Evolutionary conservation across 1,140 invertebrate species (phyloP), one percentile per base, ranked within the genome.

Genomic region (Drosophila pectinifera): DNA sequence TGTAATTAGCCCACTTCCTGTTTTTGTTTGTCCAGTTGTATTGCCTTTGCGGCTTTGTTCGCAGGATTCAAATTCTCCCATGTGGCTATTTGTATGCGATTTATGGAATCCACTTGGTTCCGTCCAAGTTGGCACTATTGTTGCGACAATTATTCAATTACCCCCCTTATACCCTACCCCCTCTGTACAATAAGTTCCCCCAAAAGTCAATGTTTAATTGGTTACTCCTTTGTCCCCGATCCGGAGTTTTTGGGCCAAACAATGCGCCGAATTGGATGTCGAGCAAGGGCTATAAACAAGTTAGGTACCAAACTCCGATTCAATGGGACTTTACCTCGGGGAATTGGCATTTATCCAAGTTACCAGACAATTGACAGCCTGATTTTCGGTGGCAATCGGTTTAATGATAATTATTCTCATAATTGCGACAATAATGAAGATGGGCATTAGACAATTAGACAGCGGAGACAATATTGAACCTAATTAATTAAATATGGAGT

Each of bases 1-100:
- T 69, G 73, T 77, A 77, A 77, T 77, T 77, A 77, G 73, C 73
- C 59, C 62, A 49, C 42, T 70, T 70, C 51, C 65, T 70, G 68
- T 55, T 62, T 77, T 76, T 75, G 73, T 75, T 75, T 75, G 73
- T 45, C 61, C 49, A 53, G 36, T 53, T 36, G 31, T 36, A 75
- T 75, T 65, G 73, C 73, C 45, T 75, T 75, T 36, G 73, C 39
- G 72, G 72, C 53, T 58, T 67, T 75, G 73, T 75, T 75, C 51
- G 65, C 55, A 39, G 51, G 26, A 54, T 59, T 70, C 38, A 68
- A 83, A 65, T 54, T 46, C 73, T 79, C 74, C 73, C 73, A 84
- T 75, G 54, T 65, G 53, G 36, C 43, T 76, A 46, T 77, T 72
- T 73, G 78, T 68, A 55, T 76, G 67, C 78, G 65, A 76, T 75